Evolutionary conservation across 2,888 invertebrate species (phyloP), one percentile per base, ranked within the genome.

Genomic region (Chromoteleia sp.): DNA sequence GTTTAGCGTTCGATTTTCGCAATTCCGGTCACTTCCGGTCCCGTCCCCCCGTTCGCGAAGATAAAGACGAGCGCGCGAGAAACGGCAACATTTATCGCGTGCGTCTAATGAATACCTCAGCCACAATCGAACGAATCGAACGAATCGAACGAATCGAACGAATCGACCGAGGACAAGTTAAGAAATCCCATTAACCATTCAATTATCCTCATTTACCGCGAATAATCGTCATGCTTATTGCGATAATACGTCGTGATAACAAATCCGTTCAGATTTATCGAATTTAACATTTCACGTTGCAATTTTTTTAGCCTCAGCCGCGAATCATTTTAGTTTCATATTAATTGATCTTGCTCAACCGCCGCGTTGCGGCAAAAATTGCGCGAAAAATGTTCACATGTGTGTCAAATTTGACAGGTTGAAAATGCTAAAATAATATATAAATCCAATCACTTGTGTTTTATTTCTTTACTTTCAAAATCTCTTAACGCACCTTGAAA

Each of bases 141-240:
- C 63, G 59, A 54, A n/a, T n/a, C n/a, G n/a, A n/a, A n/a, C n/a
- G n/a, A 59, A 71, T 71, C 70, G 15, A 59, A 56, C 74, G 56
- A 65, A 39, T 65, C 56, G 48, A 39, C 45, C 63, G 59, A 54
- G 73, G 67, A 79, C 73, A 73, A 68, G 73, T 74, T 68, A 70
- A 70, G 80, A 80, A 80, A 74, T 48, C 71, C 61, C 68, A 79
- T 79, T 74, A 74, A 54, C 68, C 68, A 79, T 73, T 79, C 74
- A 79, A 79, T 79, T 74, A 79, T 74, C 45, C 68, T 48, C 50
- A 68, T 67, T 74, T 54, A 58, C 59, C 29, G 48, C 58, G 52
- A 58, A 71, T 71, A 41, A 71, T 63, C 33, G 61, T 14, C 25
- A 56, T 10, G 25, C n/a, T 67, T 71, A 59, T 73, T 67, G 21